Base-by-base conservation (phyloP, 2,888 invertebrate species). In the Eupithecia centaureata region DNA sequence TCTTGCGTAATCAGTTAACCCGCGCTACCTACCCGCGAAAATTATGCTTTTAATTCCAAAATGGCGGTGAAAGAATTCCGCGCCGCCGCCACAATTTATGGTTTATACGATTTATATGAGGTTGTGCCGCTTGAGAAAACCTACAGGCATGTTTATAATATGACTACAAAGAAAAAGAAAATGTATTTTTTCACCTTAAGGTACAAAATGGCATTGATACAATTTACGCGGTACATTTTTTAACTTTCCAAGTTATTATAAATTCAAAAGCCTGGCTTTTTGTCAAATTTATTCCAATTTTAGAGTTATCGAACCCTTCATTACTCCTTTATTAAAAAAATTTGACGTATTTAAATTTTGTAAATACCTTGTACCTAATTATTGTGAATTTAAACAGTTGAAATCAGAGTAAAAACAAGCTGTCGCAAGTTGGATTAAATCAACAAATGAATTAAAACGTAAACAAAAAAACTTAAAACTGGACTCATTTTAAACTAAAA, bases 51-150 rank as follows among this genome's bases (percentile, higher is more conserved):
- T 83, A 83, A 86, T 85, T 82, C 79, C 67, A 82, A 77, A 81
- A 80, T 82, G 80, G 79, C 78, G 79, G 68, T 76, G 77, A 86
- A 86, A 86, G 82, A 87, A 86, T 86, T 83, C 77, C 79, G 81
- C 77, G 83, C 80, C 78, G 83, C 80, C 78, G 77, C 68, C 75
- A 70, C 77, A 81, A 86, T 86, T 86, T 85, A 86, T 83, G 77
- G 75, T 71, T 65, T 68, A 73, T 72, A 75, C 78, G 81, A 86
- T 86, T 86, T 86, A 86, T 86, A 76, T 68, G 66, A 61, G 67
- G 72, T 30, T 68, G 61, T 67, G 63, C 63, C 61, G 68, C 67
- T 62, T 47, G 68, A 64, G 62, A 57, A 63, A 63, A 76, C 71
- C 77, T 76, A 76, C 61, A 27, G 30, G 54, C 70, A 74, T 70